Evolutionary conservation across 1,140 invertebrate genomes (phyloP).

Genomic region (Halictus rubicundus): DNA sequence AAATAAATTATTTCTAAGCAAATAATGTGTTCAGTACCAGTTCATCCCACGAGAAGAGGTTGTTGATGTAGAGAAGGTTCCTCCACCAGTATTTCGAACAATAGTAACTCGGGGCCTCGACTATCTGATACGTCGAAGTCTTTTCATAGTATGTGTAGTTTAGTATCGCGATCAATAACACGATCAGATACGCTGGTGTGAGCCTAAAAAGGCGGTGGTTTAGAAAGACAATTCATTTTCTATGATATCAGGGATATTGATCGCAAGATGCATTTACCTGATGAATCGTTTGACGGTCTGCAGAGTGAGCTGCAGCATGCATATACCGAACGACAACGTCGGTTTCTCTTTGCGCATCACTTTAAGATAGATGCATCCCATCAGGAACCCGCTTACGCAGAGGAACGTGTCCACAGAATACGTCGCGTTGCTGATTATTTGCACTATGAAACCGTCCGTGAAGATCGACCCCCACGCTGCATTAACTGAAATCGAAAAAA

Average conservation of each 20-base stretch:
- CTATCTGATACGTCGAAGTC: constrained; percentile 79
- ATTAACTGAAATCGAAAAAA: too few species aligned
- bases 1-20: too few species aligned
- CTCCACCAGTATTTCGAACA: constrained; percentile 85
- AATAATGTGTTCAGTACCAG: constrained; percentile 72
- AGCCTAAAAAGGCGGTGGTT: constrained; percentile 70
- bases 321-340: constrained; percentile 52
- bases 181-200: constrained; percentile 80
- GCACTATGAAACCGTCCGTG: constrained; percentile 67
- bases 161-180: constrained; percentile 80
- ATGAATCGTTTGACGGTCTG: constrained; percentile 74
- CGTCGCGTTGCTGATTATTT: constrained; percentile 76
- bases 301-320: not conserved
- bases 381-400: constrained; percentile 79
- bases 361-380: constrained; percentile 77
- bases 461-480: constrained; percentile 36
- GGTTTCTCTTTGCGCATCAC: constrained; percentile 57
- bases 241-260: too few species aligned
- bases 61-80: constrained; percentile 85
- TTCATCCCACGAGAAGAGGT: constrained; percentile 80
- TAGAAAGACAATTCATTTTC: too few species aligned
- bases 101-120: constrained; percentile 77
- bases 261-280: constrained; percentile 67
- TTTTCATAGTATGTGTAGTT: constrained; percentile 78
- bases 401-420: constrained; percentile 80